phyloP scores from a whole-genome alignment of 1,140 invertebrate species.

The Babylonia areolata region DNA sequence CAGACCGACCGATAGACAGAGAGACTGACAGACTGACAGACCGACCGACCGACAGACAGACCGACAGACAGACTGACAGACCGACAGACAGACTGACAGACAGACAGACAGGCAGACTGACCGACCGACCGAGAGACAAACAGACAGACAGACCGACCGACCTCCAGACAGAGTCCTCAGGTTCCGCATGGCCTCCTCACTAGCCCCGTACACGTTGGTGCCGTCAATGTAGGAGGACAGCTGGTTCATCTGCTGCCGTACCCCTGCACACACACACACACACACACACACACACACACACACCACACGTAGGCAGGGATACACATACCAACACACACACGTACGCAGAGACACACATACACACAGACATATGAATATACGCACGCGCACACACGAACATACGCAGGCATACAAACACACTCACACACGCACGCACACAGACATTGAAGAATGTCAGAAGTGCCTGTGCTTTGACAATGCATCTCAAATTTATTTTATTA shows the following conservation, averaged over 20 bases:
- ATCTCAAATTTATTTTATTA: no score
- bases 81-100: not conserved
- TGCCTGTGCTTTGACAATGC: no score
- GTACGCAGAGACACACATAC: not conserved
- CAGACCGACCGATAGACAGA: not conserved
- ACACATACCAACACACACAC: no score
- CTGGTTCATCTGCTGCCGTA: not conserved
- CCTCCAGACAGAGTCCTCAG: not conserved
- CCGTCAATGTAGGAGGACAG: slow-evolving; percentile 22
- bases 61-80: not conserved
- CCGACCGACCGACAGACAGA: not conserved
- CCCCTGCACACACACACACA: not conserved
- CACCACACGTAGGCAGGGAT: no score
- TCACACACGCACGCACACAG: no score
- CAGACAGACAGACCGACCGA: not conserved
- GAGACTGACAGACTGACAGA: not conserved
- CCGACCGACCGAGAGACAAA: not conserved
- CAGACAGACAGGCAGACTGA: not conserved
- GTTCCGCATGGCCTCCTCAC: not conserved
- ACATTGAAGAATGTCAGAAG: no score
- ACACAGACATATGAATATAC: not conserved
- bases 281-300: not conserved
- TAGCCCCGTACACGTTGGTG: not conserved
- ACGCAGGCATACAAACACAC: no score
- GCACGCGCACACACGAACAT: no score